These are phyloP conservation scores for Heteromyza rotundicornis DNA, from an alignment of 2,888 invertebrate genomes.

Conservation along the genomic window DNA sequence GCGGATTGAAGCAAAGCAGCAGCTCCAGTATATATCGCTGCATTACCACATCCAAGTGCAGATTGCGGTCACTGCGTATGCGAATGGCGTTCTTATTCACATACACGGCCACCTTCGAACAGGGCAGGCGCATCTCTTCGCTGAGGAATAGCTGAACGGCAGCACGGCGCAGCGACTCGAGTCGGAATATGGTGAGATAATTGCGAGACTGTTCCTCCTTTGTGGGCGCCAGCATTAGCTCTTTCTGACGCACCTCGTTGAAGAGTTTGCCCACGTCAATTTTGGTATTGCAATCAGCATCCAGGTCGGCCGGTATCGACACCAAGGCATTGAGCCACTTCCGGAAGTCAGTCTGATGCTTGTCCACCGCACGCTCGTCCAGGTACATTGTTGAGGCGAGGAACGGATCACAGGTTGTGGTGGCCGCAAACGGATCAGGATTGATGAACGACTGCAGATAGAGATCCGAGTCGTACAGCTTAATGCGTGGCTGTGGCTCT, in stretches of 20 bases:
- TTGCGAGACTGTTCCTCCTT: slow-evolving; percentile 73
- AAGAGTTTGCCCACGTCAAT: slow-evolving; percentile 78
- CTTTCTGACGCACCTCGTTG: slow-evolving; percentile 74
- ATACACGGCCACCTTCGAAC: slow-evolving; percentile 72
- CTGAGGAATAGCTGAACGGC: slow-evolving; percentile 72
- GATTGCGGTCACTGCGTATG: slow-evolving; percentile 78
- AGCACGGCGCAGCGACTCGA: slow-evolving; percentile 72
- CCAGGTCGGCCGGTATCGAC: slow-evolving; percentile 76
- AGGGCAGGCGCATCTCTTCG: slow-evolving; percentile 68
- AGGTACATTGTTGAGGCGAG: slow-evolving; percentile 71
- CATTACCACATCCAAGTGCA: slow-evolving; percentile 82
- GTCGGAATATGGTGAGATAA: slow-evolving; percentile 71
- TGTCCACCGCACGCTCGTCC: slow-evolving; percentile 72
- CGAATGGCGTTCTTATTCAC: slow-evolving; percentile 77
- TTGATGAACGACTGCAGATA: slow-evolving; percentile 61
- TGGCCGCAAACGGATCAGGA: slow-evolving; percentile 66
- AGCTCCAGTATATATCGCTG: slow-evolving; percentile 79
- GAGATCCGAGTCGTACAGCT: slow-evolving; percentile 58
- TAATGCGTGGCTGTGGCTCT: slow-evolving; percentile 38
- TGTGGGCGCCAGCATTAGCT: slow-evolving; percentile 72
- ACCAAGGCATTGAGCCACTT: slow-evolving; percentile 81
- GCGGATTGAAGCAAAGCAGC: slow-evolving; percentile 83
- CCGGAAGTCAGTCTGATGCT: slow-evolving; percentile 75
- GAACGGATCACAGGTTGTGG: slow-evolving; percentile 72
- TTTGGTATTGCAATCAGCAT: slow-evolving; percentile 68